phyloP scores from a whole-genome alignment of 2,113 vertebrate genomes.

The Ellobius talpinus region DNA sequence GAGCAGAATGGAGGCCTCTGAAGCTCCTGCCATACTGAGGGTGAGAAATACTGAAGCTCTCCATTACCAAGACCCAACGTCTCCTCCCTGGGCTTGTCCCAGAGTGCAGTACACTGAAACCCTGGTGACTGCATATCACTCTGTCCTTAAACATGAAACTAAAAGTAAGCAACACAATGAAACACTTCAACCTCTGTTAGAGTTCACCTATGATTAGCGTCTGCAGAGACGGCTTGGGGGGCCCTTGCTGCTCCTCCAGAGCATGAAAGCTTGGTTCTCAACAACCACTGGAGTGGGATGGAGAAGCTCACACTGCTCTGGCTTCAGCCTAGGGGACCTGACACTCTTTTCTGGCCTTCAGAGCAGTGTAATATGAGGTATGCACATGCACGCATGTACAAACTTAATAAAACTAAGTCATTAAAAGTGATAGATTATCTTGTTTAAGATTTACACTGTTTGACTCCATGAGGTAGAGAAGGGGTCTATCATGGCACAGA shows the following conservation, averaged over 20 bases:
- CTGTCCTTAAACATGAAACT: background rate
- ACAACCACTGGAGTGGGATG: background rate
- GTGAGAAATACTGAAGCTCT: background rate
- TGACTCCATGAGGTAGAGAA: background rate
- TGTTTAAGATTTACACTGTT: background rate
- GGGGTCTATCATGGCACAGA: background rate
- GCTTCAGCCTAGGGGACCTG: background rate
- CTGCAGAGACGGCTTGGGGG: background rate
- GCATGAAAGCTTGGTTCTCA: background rate
- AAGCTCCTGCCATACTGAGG: background rate
- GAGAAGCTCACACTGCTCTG: background rate
- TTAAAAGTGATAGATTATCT: background rate
- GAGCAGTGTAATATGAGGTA: background rate
- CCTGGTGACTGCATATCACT: background rate
- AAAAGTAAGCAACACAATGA: slow-evolving; percentile 44
- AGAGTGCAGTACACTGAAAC: background rate
- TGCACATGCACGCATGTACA: background rate
- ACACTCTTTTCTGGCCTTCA: background rate
- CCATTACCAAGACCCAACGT: background rate
- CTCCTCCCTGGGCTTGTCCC: background rate
- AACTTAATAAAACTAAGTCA: background rate
- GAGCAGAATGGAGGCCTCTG: background rate
- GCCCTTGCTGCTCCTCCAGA: background rate
- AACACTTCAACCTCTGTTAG: background rate
- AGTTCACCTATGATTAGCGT: background rate